Evolutionary conservation across 64 coral and sea anemone genomes (phyloP).

Genomic region (Dendronephthya gigantea): DNA sequence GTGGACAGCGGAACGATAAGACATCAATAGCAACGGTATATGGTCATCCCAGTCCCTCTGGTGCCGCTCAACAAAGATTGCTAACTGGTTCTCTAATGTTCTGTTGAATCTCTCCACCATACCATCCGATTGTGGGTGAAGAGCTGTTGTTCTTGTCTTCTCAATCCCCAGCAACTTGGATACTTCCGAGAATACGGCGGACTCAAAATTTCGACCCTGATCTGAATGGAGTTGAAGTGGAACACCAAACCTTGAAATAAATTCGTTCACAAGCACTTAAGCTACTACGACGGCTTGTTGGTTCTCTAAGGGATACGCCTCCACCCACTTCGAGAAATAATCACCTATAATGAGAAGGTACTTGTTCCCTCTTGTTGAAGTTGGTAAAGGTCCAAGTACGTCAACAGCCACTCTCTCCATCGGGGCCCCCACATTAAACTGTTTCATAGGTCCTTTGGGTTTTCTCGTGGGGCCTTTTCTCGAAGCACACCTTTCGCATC

Average conservation of each 20-base stretch:
- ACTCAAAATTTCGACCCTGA: conserved; percentile 35
- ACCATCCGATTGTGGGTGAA: not conserved
- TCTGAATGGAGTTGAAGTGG: conserved; percentile 10
- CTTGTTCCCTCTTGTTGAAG: not conserved
- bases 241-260: not conserved
- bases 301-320: not conserved
- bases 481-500: conserved; percentile 21
- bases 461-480: not conserved
- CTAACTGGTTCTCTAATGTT: not conserved
- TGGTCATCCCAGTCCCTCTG: conserved; percentile 49
- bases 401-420: not conserved
- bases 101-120: not conserved
- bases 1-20: conserved; percentile 34
- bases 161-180: not conserved
- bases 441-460: not conserved
- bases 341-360: not conserved
- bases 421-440: not conserved
- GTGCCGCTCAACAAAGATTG: conserved; percentile 32
- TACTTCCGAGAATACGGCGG: not conserved
- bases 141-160: not conserved
- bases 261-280: not conserved
- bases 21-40: conserved; percentile 36
- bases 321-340: conserved; percentile 29
- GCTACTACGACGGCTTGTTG: conserved; percentile 18
- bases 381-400: not conserved